Percentiles rank a stretch among this genome's conserved stretches.
These are phyloP conservation scores for Nebria brevicollis DNA, from an alignment of 2,888 invertebrate species.

Conservation along the genomic window DNA sequence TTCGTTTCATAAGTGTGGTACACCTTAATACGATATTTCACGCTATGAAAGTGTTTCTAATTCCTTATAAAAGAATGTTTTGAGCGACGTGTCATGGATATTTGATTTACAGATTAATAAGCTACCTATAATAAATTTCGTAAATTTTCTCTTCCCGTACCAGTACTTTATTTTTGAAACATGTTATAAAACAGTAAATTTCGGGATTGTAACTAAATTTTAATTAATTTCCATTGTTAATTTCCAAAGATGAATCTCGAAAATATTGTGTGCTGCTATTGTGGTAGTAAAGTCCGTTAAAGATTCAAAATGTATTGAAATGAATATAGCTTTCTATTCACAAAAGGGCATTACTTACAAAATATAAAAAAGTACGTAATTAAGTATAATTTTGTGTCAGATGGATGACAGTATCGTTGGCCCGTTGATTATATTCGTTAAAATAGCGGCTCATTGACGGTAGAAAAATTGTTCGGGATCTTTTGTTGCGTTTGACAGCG, in stretches of 20 bases:
- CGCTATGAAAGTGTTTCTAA: slow-evolving; percentile 22
- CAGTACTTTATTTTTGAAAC: too few relatives aligned
- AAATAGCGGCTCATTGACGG: background rate
- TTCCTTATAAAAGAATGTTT: slow-evolving; percentile 22
- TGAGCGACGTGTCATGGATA: slow-evolving; percentile 6
- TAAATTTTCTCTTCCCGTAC: background rate
- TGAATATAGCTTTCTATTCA: background rate
- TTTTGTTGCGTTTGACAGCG: background rate
- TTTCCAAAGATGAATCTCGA: too few relatives aligned
- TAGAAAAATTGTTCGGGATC: background rate
- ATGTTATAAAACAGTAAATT: background rate
- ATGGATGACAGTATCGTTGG: background rate
- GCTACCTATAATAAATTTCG: slow-evolving; percentile 4
- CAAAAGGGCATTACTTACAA: background rate
- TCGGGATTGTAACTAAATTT: too few relatives aligned
- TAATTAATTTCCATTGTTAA: too few relatives aligned
- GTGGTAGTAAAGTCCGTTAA: background rate
- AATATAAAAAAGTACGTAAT: background rate
- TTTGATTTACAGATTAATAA: background rate
- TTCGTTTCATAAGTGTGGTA: background rate
- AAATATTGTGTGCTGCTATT: background rate
- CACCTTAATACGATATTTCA: slow-evolving; percentile 4
- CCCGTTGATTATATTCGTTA: background rate
- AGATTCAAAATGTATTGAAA: background rate
- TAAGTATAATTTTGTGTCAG: background rate